Evolutionary conservation across 2,888 invertebrate genomes (phyloP).

Genomic region (Nomada fabriciana): DNA sequence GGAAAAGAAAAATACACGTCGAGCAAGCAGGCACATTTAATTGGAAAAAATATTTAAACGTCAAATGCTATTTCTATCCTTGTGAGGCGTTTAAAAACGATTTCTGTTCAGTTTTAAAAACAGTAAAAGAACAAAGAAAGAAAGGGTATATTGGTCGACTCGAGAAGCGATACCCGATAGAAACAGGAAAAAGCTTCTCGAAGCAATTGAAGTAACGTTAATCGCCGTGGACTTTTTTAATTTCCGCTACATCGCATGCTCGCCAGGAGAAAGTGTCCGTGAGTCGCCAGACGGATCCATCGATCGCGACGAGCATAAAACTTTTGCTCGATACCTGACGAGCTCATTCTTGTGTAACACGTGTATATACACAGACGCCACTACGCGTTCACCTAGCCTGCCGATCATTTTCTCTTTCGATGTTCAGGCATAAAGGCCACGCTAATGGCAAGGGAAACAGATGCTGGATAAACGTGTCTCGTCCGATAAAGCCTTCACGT

Average conservation of each 20-base stretch:
- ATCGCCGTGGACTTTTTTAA: constrained; percentile 56
- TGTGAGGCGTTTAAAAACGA: too few species aligned
- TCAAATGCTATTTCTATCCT: background rate
- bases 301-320: constrained; percentile 41
- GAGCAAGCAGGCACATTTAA: too few species aligned
- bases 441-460: constrained; percentile 2
- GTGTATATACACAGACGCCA: constrained; percentile 6
- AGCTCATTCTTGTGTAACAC: constrained; percentile 25
- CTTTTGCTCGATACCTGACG: constrained; percentile 38
- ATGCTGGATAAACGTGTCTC: constrained; percentile 1
- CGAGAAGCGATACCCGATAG: background rate
- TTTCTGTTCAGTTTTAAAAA: background rate
- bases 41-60: too few species aligned
- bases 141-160: background rate
- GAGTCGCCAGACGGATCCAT: constrained; percentile 38
- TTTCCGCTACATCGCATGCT: constrained; percentile 40
- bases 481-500: background rate
- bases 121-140: background rate
- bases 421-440: constrained; percentile 26
- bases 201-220: constrained; percentile 33
- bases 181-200: constrained; percentile 2
- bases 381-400: constrained; percentile 28
- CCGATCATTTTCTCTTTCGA: constrained; percentile 34
- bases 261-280: constrained; percentile 32
- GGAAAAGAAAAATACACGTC: background rate